Conservation (phyloP, 2,888 invertebrate species). For the Tribolium freemani region DNA sequence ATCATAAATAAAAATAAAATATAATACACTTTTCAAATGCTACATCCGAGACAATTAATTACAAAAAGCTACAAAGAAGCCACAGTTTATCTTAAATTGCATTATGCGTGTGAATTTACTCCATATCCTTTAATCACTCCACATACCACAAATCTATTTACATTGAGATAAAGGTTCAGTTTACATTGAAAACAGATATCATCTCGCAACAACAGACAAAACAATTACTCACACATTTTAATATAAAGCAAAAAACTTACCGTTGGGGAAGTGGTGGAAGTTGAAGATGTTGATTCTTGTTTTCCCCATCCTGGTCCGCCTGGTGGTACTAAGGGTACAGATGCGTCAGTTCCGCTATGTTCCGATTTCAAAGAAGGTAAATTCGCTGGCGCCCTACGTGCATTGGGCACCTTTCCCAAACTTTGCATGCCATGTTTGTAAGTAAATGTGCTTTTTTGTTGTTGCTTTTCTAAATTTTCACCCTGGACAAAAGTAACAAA, state of each 20-base stretch:
- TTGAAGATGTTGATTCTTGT: conserved; percentile 70
- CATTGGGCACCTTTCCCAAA: conserved; percentile 98
- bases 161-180: not conserved
- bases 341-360: conserved; percentile 83
- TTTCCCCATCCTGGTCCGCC: conserved; percentile 86
- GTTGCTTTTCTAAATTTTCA: conserved; percentile 89
- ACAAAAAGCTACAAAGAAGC: no score
- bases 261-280: conserved; percentile 62
- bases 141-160: not conserved
- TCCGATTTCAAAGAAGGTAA: conserved; percentile 99
- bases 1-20: no score
- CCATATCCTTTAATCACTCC: not conserved
- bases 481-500: conserved; percentile 73
- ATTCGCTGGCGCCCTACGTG: conserved; percentile 98
- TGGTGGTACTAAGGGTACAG: conserved; percentile 83
- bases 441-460: conserved; percentile 89
- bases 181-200: not conserved
- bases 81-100: not conserved
- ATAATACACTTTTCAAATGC: no score
- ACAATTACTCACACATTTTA: not conserved
- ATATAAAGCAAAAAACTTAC: conserved; percentile 46
- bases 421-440: conserved; percentile 99
- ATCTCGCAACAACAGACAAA: not conserved
- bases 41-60: no score
- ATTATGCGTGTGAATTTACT: not conserved